A percentile compares a stretch with the other conserved stretches of the same genome.
Evolutionary conservation across 2,113 vertebrate species (phyloP).

Genomic region (Butorides virescens): DNA sequence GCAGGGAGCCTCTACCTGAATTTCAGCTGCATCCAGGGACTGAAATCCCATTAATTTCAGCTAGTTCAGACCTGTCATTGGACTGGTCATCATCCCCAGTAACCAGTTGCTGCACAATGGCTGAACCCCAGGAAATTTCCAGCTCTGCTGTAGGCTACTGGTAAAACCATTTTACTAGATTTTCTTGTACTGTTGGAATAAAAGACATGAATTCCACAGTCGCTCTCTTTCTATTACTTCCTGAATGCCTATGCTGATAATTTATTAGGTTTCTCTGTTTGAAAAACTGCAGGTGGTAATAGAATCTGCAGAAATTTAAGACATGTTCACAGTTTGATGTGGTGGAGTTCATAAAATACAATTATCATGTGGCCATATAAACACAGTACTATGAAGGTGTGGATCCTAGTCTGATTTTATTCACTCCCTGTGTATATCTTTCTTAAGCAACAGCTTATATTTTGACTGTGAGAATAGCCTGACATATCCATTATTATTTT

Average conservation of each 20-base stretch:
- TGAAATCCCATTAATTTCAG: background rate
- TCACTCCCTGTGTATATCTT: background rate
- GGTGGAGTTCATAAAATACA: slow-evolving; percentile 19
- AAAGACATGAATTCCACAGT: background rate
- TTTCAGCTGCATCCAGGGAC: background rate
- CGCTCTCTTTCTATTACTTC: background rate
- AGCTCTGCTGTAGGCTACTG: background rate
- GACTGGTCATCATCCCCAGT: background rate
- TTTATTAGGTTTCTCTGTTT: slow-evolving; percentile 21
- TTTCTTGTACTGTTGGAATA: background rate
- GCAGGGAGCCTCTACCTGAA: background rate
- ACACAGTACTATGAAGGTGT: background rate
- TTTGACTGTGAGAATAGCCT: background rate
- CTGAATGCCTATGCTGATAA: background rate
- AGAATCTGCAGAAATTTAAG: slow-evolving; percentile 33
- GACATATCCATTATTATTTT: background rate
- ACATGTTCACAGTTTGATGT: slow-evolving; percentile 13
- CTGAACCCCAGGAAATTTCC: background rate
- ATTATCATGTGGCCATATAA: background rate
- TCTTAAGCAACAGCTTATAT: background rate
- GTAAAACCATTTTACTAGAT: background rate
- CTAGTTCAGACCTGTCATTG: background rate
- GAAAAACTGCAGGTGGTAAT: slow-evolving; percentile 42
- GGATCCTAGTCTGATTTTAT: background rate
- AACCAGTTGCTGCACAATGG: background rate